Base-by-base conservation (phyloP, 2,888 invertebrate species). In the Clepsis dumicolana region DNA sequence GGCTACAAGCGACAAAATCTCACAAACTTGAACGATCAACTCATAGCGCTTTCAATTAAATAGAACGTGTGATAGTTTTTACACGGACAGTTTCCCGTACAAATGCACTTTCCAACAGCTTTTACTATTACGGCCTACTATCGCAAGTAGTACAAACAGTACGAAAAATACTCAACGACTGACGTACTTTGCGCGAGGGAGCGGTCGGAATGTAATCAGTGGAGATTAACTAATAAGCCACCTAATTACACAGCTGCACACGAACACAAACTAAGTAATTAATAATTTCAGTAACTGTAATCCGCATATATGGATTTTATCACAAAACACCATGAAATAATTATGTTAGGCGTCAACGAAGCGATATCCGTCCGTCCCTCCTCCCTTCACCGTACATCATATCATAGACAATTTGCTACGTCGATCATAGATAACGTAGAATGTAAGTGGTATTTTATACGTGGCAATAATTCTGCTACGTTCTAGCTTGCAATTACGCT, bases 91-190 rank as follows among this genome's bases (percentile, higher is more conserved):
- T 87, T 90, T 88, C 89, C 85, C 82, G 82, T 87, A 85, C 82
- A 85, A 87, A 87, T 87, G 84, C 91, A 92, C 93, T 93, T 93
- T 93, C 93, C 90, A 92, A 92, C 87, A 90, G 91, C 93, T 92
- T 92, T 91, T 92, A 93, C 91, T 92, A 92, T 86, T 87, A 82
- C 86, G 87, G 86, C 85, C 88, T 87, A 87, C 85, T 89, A 86
- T 81, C 80, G 85, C 86, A 86, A 91, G 89, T 91, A 90, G 90
- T 89, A 91, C 90, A 90, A 91, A 88, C 90, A 84, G 87, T 89
- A 92, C 88, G 91, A 92, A 91, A 90, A 91, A 91, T 91, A 91
- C 86, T 89, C 84, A 81, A 82, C 80, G 86, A 89, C 85, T 88
- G 90, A 91, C 91, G 90, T 90, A 88, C 88, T 87, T 83, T 86